Base-by-base conservation (phyloP, 2,113 vertebrate species). In the Globicephala melas region DNA sequence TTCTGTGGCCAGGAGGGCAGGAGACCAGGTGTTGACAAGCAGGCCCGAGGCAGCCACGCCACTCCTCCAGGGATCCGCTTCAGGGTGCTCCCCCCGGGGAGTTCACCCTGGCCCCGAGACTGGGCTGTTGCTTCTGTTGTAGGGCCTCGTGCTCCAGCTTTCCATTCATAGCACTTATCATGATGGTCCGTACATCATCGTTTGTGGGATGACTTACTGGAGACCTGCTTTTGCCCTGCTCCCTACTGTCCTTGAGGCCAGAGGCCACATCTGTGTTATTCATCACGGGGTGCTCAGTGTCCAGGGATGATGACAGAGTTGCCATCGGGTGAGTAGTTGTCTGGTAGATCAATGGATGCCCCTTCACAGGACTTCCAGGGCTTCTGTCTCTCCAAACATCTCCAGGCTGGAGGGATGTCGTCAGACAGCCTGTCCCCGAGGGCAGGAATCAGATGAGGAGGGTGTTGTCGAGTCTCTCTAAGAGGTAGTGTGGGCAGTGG, bases 1-100 rank as follows among this genome's bases (percentile, higher is more conserved):
- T 5, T 38, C 20, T 21, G 41, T 4, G 68, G 18, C 41, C 6
- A 0, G 65, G 38, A 2, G 33, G 18, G 14, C 53, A 0, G 65
- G 63, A 8, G 36, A 80, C 5, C 50, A 9, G 11, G 50, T 2
- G 3, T 5, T 13, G 25, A 50, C 6, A 5, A 17, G 63, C 63
- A 60, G 62, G 28, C 6, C 31, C 1, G 3, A 4, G 38, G 1
- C 4, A 0, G 38, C 31, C 4, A 6, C 20, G 1, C 10, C 0
- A 0, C 15, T 3, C 62, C 50, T 55, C 41, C 1, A 4, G 6
- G 47, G 21, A 6, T 26, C 62, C n/a, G 36, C 23, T 17, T n/a
- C 8, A 15, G 31, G 38, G 23, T 0, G 1, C 1, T 11, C 10
- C 8, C 31, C 63, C 12, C 0, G 20, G 21, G 8, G 47, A 8